Evolutionary conservation across 2,113 vertebrate genomes (phyloP).

Genomic region (Upupa epops): DNA sequence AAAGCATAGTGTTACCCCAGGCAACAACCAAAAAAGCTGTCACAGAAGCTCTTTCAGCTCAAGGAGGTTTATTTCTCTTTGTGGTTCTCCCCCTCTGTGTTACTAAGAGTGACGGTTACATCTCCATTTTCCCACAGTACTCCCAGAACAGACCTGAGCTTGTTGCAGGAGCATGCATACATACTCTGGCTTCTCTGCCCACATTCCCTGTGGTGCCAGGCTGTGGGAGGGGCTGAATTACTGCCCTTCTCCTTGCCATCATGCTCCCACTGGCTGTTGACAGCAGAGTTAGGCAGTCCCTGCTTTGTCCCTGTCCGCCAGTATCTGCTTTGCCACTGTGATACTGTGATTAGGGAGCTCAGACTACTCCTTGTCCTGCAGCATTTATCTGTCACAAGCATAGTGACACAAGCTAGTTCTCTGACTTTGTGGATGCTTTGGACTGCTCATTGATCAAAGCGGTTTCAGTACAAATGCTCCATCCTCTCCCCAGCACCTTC

Average conservation of each 20-base stretch:
- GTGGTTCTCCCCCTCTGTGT: not conserved
- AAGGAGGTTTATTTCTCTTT: slow-evolving; percentile 34
- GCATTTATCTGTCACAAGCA: not conserved
- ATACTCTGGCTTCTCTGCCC: not conserved
- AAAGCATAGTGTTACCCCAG: slow-evolving; percentile 36
- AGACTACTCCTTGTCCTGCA: not conserved
- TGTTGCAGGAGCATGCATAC: not conserved
- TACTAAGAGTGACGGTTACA: not conserved
- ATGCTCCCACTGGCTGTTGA: not conserved
- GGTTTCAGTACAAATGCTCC: not conserved
- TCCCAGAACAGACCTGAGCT: not conserved
- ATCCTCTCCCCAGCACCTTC: not conserved
- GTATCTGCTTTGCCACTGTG: not conserved
- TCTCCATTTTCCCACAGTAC: slow-evolving; percentile 33
- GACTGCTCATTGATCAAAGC: not conserved
- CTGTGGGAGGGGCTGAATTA: not conserved
- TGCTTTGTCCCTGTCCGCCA: accelerated
- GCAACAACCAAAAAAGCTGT: slow-evolving; percentile 58
- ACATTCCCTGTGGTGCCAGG: not conserved
- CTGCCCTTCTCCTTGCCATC: not conserved
- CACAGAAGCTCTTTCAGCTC: slow-evolving; percentile 47
- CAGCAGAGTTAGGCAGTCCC: not conserved
- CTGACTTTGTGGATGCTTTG: not conserved
- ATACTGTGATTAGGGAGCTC: not conserved
- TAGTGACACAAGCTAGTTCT: not conserved